Evolutionary conservation across 2,113 vertebrate species (phyloP), one percentile per base, ranked within the genome.

Genomic region (Lichenostomus cassidix): DNA sequence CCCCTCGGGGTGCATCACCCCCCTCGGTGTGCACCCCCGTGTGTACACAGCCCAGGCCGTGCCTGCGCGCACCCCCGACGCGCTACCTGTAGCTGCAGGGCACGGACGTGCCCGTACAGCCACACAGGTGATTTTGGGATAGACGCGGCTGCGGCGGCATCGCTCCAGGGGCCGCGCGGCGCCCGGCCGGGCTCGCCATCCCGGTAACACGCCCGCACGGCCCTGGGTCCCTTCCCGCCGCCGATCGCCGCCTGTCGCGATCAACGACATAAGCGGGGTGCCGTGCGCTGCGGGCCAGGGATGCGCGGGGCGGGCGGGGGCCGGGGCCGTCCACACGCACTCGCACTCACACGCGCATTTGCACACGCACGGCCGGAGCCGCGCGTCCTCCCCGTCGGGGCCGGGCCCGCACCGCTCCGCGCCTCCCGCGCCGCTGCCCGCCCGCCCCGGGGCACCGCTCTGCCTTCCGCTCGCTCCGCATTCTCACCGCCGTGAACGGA

Each of bases 81-180:
- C 37, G 64, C 70, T 56, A 11, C 83, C 83, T 70, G 87, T 29
- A 3, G 70, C 90, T n/a, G 58, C 41, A 20, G 75, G 19, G 42
- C 76, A 23, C 2, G 1, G 3, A 9, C 7, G 23, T 9, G 16
- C 59, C 9, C n/a, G 0, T 6, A 11, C 0, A 11, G 62, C 35
- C 21, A 18, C 1, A 22, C 1, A 7, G 15, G 44, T 1, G 50
- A 21, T 19, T 56, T 82, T 56, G 1, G 65, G 80, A 15, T 0
- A 4, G 74, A 3, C 12, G 15, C 39, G 49, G 42, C 20, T 21
- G 35, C 68, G 53, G 63, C 21, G 23, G 18, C 62, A 65, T 8
- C 58, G 33, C 44, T 41, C 59, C 46, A 15, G n/a, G 37, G 9
- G 28, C 56, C 13, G 29, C 50, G 29, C 18, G 9, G 35, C 5